Conservation (phyloP, 2,888 invertebrate genomes). For the Pharmacophagus antenor region DNA sequence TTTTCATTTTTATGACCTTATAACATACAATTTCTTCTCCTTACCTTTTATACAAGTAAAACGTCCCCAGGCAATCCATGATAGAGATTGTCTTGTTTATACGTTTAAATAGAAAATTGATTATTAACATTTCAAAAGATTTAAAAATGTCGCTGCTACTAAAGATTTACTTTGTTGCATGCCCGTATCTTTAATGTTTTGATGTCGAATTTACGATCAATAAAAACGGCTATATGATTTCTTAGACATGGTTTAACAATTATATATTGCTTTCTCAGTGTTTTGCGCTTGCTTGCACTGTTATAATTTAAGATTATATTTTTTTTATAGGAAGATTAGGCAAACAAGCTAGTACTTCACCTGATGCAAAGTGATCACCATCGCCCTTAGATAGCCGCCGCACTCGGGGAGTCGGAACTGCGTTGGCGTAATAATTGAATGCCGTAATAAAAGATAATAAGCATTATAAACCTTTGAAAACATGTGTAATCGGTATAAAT, state of each 20-base stretch:
- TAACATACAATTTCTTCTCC: too few species aligned
- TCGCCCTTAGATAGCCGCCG: too few species aligned
- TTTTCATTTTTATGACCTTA: too few species aligned
- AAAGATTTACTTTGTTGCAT: constrained; percentile 1
- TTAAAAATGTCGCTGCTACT: neutral
- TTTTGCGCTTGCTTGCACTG: neutral
- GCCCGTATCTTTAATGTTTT: neutral
- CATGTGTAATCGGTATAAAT: too few species aligned
- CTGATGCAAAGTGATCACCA: too few species aligned
- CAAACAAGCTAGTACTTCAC: too few species aligned
- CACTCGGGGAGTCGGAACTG: too few species aligned
- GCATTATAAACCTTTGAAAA: too few species aligned
- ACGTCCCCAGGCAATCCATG: neutral
- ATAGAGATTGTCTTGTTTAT: neutral
- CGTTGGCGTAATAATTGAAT: too few species aligned
- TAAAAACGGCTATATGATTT: neutral
- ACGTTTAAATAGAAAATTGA: neutral
- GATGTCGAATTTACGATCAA: too few species aligned
- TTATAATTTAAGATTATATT: neutral
- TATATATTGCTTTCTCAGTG: neutral
- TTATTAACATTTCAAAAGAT: neutral
- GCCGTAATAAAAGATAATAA: too few species aligned
- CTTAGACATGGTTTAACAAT: neutral
- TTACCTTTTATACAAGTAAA: neutral
- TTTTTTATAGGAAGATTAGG: too few species aligned